These are phyloP conservation scores for Petrophora chlorosata DNA, from an alignment of 2,888 invertebrate species.

Conservation along the genomic window DNA sequence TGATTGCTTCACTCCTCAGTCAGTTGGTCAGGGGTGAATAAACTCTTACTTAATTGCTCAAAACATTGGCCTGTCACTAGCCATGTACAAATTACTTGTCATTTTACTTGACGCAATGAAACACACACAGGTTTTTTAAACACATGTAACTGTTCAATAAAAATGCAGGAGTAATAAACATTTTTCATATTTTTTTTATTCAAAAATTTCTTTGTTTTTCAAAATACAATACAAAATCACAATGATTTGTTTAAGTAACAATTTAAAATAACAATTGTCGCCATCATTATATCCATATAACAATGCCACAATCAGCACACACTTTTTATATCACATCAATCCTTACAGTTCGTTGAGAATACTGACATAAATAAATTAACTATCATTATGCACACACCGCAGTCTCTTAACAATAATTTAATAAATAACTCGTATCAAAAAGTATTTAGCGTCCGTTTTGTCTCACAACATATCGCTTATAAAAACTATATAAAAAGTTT, in stretches of 20 bases:
- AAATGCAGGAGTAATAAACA: constrained; percentile 46
- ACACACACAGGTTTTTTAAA: constrained; percentile 7
- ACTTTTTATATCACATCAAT: constrained; percentile 67
- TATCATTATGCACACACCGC: constrained; percentile 75
- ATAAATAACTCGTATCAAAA: constrained; percentile 71
- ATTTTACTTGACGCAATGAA: constrained; percentile 8
- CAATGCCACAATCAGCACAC: constrained; percentile 57
- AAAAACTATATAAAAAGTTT: constrained; percentile 41
- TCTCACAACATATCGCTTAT: constrained; percentile 51
- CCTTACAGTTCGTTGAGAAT: constrained; percentile 69
- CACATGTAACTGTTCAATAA: constrained; percentile 21
- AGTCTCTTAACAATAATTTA: constrained; percentile 77
- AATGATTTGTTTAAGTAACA: constrained; percentile 63
- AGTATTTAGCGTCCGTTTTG: constrained; percentile 60
- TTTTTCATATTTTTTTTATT: constrained; percentile 61
- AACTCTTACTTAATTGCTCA: constrained; percentile 19
- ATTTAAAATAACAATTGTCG: constrained; percentile 61
- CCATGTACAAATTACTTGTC: constrained; percentile 9
- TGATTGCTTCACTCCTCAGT: constrained; percentile 10
- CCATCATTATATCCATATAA: constrained; percentile 50
- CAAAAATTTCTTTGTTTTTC: constrained; percentile 60
- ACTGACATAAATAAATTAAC: constrained; percentile 82
- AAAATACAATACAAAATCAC: constrained; percentile 72
- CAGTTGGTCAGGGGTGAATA: constrained; percentile 10
- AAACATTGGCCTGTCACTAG: constrained; percentile 14